A percentile compares a stretch with the other conserved stretches of the same genome.
These are phyloP conservation scores for Anisognathus igniventris DNA, from an alignment of 2,797 vertebrate genomes.

Conservation along the genomic window DNA sequence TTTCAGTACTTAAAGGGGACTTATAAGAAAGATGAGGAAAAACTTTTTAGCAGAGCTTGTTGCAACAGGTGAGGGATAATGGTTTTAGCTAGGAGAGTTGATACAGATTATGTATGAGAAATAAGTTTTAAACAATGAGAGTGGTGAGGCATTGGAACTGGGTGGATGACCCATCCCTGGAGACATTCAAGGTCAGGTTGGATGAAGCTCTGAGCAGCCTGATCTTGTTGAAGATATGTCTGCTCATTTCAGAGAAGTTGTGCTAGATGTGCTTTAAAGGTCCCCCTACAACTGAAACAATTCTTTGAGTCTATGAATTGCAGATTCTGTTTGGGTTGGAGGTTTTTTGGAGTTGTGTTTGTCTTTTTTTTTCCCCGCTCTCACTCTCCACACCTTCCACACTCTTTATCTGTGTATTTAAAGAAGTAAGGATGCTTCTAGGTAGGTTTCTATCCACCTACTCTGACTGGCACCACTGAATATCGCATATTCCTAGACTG, in stretches of 20 bases:
- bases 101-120: background rate
- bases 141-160: background rate
- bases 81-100: background rate
- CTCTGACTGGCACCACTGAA: background rate
- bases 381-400: rapidly evolving
- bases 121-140: background rate
- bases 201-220: background rate
- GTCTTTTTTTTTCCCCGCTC: background rate
- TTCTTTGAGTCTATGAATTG: background rate
- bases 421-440: background rate
- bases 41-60: background rate
- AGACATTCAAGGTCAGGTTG: background rate
- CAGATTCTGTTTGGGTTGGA: background rate
- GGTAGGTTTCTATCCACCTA: background rate
- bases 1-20: background rate
- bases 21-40: background rate
- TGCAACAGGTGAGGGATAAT: background rate
- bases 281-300: background rate
- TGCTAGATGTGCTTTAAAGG: background rate
- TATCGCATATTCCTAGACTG: background rate
- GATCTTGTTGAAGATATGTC: background rate
- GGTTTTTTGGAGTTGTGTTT: rapidly evolving
- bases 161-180: background rate
- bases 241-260: background rate
- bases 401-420: background rate